Evolutionary conservation across 2,797 vertebrate species (phyloP).

Genomic region (Pagetopsis macropterus): DNA sequence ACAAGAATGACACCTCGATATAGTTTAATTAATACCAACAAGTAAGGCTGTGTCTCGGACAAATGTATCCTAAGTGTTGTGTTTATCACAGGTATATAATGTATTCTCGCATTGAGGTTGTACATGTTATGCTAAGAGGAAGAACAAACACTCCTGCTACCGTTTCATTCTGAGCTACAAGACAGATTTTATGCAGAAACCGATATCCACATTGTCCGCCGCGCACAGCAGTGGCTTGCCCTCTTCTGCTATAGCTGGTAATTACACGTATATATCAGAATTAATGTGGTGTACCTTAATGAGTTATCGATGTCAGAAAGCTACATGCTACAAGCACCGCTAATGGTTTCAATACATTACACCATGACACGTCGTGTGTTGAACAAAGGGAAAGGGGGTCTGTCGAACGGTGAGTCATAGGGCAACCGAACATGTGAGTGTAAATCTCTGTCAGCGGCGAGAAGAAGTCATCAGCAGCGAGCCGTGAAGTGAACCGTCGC

Average conservation of each 20-base stretch:
- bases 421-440: conserved; percentile 2
- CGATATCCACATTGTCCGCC: background rate
- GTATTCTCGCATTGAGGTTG: background rate
- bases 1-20: no score
- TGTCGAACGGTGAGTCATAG: background rate
- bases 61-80: no score
- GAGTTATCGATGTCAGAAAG: conserved; percentile 60
- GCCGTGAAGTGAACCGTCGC: conserved; percentile 79
- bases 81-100: background rate
- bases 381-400: conserved; percentile 21
- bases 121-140: background rate
- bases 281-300: conserved; percentile 49
- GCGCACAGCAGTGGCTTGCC: background rate
- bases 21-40: background rate
- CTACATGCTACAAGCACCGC: conserved; percentile 30
- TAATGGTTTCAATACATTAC: conserved; percentile 54
- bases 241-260: conserved; percentile 25
- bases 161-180: conserved; percentile 1
- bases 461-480: conserved; percentile 56
- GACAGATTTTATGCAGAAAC: conserved; percentile 15
- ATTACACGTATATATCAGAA: conserved; percentile 54
- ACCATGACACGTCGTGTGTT: conserved; percentile 20
- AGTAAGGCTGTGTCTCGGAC: no score
- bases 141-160: background rate
- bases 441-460: conserved; percentile 37